Percentiles rank a stretch among this genome's conserved stretches.
These are phyloP conservation scores for Epinotia ramella DNA, from an alignment of 2,888 invertebrate genomes.

Conservation along the genomic window DNA sequence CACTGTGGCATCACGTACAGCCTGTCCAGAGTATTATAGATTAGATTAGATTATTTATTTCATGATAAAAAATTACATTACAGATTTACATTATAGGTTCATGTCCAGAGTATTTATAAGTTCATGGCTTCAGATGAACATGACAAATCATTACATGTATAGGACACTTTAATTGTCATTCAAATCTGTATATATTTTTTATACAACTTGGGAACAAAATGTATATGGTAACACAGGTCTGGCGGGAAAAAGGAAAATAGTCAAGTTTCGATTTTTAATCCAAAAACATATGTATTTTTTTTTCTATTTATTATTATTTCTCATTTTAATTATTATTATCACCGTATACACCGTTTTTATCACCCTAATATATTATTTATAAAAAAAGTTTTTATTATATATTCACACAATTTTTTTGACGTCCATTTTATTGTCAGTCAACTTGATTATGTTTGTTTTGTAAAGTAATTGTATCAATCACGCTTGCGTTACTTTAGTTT, in stretches of 20 bases:
- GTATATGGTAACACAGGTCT: conserved; percentile 7
- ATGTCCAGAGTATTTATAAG: too few species aligned
- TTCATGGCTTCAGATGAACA: too few species aligned
- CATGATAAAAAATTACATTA: too few species aligned
- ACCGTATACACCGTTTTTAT: background rate
- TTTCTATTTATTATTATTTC: background rate
- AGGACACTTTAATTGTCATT: too few species aligned
- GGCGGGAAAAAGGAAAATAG: conserved; percentile 35
- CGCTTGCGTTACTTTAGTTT: conserved; percentile 1
- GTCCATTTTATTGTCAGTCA: conserved; percentile 23
- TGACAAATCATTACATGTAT: too few species aligned
- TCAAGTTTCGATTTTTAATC: background rate
- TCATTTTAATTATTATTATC: background rate
- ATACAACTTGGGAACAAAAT: background rate
- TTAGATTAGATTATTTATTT: too few species aligned
- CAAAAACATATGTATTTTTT: background rate
- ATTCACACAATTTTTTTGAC: background rate
- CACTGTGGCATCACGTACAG: too few species aligned
- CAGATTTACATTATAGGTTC: too few species aligned
- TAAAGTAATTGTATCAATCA: background rate
- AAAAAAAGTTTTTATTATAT: background rate
- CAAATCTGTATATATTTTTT: background rate
- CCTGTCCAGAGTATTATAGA: too few species aligned
- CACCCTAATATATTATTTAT: background rate
- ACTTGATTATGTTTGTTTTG: conserved; percentile 13